These are phyloP conservation scores for Arnoldichthys spilopterus DNA, from an alignment of 2,797 vertebrate species.

Conservation along the genomic window DNA sequence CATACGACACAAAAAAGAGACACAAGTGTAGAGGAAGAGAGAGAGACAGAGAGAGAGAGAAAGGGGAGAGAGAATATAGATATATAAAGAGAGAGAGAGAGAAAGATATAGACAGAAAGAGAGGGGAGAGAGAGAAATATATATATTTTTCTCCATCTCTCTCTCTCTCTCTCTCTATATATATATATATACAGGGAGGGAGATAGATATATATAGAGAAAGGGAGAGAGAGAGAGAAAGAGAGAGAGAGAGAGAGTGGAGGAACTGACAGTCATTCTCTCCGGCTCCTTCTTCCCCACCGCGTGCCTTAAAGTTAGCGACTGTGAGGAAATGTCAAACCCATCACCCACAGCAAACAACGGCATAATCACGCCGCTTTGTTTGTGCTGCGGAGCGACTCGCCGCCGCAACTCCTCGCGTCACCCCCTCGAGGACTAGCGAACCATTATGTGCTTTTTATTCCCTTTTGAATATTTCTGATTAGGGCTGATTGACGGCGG, in stretches of 20 bases:
- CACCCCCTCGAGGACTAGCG: slow-evolving; percentile 44
- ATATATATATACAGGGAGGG: neutral
- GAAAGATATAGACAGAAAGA: neutral
- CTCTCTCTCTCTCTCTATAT: too few species aligned
- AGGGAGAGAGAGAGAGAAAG: neutral
- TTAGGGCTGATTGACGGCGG: slow-evolving; percentile 61
- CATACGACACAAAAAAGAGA: too few species aligned
- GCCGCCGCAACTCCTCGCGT: slow-evolving; percentile 40
- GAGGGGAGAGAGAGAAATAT: neutral
- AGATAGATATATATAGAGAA: neutral
- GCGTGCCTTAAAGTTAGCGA: slow-evolving; percentile 32
- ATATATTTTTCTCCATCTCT: too few species aligned
- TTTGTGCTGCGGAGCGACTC: slow-evolving; percentile 51
- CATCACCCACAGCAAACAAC: slow-evolving; percentile 44
- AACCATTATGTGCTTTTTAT: slow-evolving; percentile 55
- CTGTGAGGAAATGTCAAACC: slow-evolving; percentile 55
- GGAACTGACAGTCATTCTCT: neutral
- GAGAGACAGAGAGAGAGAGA: neutral
- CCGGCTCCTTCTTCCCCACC: slow-evolving; percentile 1
- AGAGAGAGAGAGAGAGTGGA: neutral
- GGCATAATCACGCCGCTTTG: slow-evolving; percentile 58
- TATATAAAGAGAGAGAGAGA: neutral
- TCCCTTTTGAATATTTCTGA: slow-evolving; percentile 61
- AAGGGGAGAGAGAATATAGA: neutral
- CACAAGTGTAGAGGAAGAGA: too few species aligned